phyloP scores from a whole-genome alignment of 2,113 vertebrate species.

The Embiotoca jacksoni region DNA sequence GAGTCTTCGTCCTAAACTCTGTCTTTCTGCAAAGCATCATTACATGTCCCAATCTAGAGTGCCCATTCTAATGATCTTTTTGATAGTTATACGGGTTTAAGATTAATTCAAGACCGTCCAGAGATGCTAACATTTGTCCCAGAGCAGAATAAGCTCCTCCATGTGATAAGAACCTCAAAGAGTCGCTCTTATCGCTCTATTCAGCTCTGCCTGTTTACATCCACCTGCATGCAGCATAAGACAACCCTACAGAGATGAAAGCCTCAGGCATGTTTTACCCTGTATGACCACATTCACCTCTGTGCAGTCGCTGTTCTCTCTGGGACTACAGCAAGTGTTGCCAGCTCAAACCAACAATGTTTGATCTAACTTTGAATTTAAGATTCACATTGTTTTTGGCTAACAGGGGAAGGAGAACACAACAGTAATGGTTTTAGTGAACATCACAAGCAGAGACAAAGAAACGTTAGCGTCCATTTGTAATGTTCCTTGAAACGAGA shows the following conservation, averaged over 20 bases:
- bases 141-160: constrained; percentile 62
- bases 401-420: neutral
- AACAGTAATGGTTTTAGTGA: no score
- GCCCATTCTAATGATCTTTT: constrained; percentile 77
- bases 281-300: constrained; percentile 66
- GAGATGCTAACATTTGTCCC: constrained; percentile 66
- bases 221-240: constrained; percentile 74
- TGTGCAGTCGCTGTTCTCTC: constrained; percentile 30
- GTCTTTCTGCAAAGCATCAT: constrained; percentile 30
- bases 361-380: neutral
- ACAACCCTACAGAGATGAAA: constrained; percentile 75
- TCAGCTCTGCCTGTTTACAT: constrained; percentile 76
- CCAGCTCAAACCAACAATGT: constrained; percentile 9
- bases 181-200: constrained; percentile 69
- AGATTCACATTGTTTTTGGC: neutral
- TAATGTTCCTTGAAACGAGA: no score
- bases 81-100: constrained; percentile 70
- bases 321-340: constrained; percentile 28
- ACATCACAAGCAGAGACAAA: no score
- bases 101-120: constrained; percentile 60
- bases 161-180: constrained; percentile 82
- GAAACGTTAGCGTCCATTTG: no score
- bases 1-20: neutral
- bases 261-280: constrained; percentile 76
- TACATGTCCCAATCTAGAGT: constrained; percentile 68